A percentile compares a stretch with the other conserved stretches of the same genome.
These are phyloP conservation scores for Aphodius sticticus DNA, from an alignment of 2,888 invertebrate species.

Conservation along the genomic window DNA sequence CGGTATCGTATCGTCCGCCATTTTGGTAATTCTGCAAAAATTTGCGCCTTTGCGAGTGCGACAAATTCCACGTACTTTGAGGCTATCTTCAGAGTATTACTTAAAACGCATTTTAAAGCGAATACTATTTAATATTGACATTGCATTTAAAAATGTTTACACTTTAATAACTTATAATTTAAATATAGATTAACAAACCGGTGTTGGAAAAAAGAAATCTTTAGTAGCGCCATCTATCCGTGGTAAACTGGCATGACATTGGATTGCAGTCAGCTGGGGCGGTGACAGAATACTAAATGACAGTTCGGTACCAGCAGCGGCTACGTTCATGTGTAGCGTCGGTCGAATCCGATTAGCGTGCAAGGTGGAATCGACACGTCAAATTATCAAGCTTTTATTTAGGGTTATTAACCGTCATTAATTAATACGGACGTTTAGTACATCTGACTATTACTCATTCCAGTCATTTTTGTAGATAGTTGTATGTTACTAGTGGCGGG, in stretches of 20 bases:
- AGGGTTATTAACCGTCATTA: neutral
- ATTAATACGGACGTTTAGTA: neutral
- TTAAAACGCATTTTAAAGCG: neutral
- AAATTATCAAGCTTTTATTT: slow-evolving; percentile 17
- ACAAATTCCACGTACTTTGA: slow-evolving; percentile 13
- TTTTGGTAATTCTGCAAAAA: slow-evolving; percentile 45
- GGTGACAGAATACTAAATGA: slow-evolving; percentile 23
- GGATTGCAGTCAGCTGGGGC: slow-evolving; percentile 35
- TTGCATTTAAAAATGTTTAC: neutral
- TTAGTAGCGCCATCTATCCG: neutral
- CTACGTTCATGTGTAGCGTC: slow-evolving; percentile 17
- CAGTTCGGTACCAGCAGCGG: slow-evolving; percentile 14
- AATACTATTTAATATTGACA: neutral
- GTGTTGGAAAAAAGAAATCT: neutral
- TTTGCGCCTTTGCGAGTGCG: neutral
- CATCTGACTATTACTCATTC: neutral
- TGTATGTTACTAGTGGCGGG: neutral
- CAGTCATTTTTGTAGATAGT: neutral
- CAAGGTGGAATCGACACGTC: slow-evolving; percentile 26
- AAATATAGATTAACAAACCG: neutral
- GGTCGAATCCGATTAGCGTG: slow-evolving; percentile 12
- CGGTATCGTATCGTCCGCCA: slow-evolving; percentile 71
- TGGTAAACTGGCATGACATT: slow-evolving; percentile 26
- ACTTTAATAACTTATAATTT: neutral
- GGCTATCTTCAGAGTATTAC: slow-evolving; percentile 22